phyloP scores from a whole-genome alignment of 2,797 vertebrate species.

The Melanotaenia trifasciata region DNA sequence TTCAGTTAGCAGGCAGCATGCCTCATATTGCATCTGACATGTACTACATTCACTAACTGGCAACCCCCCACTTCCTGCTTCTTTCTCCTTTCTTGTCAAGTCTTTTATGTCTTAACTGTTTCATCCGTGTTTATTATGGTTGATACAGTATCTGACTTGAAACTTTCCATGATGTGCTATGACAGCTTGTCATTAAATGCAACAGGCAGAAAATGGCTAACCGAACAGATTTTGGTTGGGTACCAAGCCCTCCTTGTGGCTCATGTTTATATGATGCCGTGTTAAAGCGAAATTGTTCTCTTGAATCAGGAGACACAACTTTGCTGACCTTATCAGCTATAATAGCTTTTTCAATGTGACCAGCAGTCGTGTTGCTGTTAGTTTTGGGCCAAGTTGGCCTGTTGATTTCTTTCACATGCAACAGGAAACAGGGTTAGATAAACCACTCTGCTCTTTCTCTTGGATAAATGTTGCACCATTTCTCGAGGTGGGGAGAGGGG shows the following conservation, averaged over 20 bases:
- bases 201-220: background rate
- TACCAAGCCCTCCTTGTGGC: background rate
- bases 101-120: background rate
- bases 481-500: background rate
- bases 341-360: slow-evolving; percentile 12
- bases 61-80: slow-evolving; percentile 7
- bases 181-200: background rate
- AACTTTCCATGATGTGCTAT: background rate
- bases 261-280: slow-evolving; percentile 8
- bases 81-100: background rate
- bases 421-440: slow-evolving; percentile 5
- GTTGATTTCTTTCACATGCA: background rate
- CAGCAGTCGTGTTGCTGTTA: background rate
- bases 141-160: background rate
- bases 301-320: slow-evolving; percentile 25
- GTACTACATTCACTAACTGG: background rate
- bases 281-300: slow-evolving; percentile 15
- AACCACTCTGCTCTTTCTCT: background rate
- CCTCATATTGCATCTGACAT: background rate
- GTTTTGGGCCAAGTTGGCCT: slow-evolving; percentile 4
- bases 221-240: background rate
- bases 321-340: slow-evolving; percentile 6
- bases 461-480: background rate
- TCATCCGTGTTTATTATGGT: background rate
- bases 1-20: slow-evolving; percentile 15